phyloP scores from a whole-genome alignment of 2,113 vertebrate genomes.

The Microcebus griseorufus region DNA sequence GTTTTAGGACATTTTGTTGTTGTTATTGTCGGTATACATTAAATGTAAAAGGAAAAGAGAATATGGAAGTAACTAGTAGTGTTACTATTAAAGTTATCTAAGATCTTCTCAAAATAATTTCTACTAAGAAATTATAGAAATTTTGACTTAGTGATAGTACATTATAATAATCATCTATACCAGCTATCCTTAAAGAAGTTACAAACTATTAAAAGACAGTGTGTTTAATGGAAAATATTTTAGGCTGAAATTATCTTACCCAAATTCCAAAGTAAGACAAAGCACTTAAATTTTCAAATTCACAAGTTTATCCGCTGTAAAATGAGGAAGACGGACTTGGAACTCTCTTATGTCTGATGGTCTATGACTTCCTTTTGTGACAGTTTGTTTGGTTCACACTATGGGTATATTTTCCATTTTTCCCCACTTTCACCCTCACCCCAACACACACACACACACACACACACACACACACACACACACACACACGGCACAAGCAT shows the following conservation, averaged over 20 bases:
- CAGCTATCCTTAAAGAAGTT: background rate
- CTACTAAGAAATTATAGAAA: conserved; percentile 19
- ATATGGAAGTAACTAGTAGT: background rate
- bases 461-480: background rate
- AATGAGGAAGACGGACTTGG: background rate
- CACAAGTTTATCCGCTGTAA: background rate
- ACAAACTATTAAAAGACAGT: background rate
- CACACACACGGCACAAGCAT: background rate
- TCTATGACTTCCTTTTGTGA: background rate
- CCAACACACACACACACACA: background rate
- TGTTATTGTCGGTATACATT: conserved; percentile 6
- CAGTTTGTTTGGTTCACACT: background rate
- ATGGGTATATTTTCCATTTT: background rate
- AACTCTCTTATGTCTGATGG: background rate
- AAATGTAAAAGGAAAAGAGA: background rate
- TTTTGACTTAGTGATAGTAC: background rate
- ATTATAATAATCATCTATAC: background rate
- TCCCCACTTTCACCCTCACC: background rate
- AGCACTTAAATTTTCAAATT: background rate
- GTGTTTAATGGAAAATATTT: background rate
- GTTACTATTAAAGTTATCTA: background rate
- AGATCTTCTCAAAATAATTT: conserved; percentile 9
- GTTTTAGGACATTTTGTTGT: background rate
- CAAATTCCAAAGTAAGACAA: background rate
- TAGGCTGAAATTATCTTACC: background rate